A percentile compares a stretch with the other conserved stretches of the same genome.
phyloP scores from a whole-genome alignment of 2,888 invertebrate species.

The Chymomyza caudatula region DNA sequence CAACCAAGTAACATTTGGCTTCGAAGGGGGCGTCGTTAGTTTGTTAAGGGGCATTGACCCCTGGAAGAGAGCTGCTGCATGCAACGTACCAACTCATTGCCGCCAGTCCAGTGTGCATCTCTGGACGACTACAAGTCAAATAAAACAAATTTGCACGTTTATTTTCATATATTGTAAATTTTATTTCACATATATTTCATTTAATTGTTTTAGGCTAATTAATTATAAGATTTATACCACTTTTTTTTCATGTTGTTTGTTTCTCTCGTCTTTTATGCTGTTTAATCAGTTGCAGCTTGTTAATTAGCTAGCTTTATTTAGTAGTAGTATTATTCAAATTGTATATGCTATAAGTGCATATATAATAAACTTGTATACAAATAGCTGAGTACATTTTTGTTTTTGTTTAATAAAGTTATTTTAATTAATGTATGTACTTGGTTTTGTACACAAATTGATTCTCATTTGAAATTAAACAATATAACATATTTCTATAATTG shows the following conservation, averaged over 20 bases:
- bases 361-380: not conserved
- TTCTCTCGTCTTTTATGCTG: not conserved
- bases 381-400: not conserved
- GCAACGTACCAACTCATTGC: no score
- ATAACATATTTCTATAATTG: slow-evolving; percentile 38
- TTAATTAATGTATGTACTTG: slow-evolving; percentile 49
- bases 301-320: not conserved
- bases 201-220: slow-evolving; percentile 33
- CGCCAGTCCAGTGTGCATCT: no score
- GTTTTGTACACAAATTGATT: slow-evolving; percentile 9
- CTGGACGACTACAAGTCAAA: no score
- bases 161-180: slow-evolving; percentile 36
- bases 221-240: slow-evolving; percentile 2
- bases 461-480: slow-evolving; percentile 19
- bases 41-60: no score
- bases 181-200: slow-evolving; percentile 30
- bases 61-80: no score
- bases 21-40: no score
- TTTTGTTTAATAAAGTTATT: slow-evolving; percentile 16
- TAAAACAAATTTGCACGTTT: not conserved
- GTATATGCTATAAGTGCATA: not conserved
- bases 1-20: no score
- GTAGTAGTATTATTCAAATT: not conserved
- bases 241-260: not conserved
- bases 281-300: not conserved